Percentiles rank a stretch among this genome's conserved stretches.
Conservation (phyloP, 2,888 invertebrate species). For the Synanthedon formicaeformis region DNA sequence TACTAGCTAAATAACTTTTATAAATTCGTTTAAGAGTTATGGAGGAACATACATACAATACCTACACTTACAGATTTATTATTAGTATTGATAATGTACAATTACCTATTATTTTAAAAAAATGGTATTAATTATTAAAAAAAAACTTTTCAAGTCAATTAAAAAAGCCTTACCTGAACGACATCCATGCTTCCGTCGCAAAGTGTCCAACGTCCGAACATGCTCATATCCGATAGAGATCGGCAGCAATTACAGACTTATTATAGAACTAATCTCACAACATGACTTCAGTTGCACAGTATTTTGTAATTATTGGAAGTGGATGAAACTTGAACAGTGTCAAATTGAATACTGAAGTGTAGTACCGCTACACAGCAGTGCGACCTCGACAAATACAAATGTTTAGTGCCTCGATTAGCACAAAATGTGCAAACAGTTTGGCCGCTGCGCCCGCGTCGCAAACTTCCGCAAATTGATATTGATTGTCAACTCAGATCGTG, state of each 20-base stretch:
- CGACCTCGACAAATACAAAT: conserved; percentile 41
- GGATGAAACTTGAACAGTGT: background rate
- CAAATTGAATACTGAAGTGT: conserved; percentile 8
- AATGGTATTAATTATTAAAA: too few relatives aligned
- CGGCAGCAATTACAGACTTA: background rate
- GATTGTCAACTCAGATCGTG: conserved; percentile 37
- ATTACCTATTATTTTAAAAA: too few relatives aligned
- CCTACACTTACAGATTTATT: too few relatives aligned
- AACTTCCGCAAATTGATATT: conserved; percentile 44
- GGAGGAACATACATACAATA: too few relatives aligned
- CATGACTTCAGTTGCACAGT: background rate
- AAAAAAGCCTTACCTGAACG: conserved; percentile 38
- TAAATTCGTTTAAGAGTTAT: too few relatives aligned
- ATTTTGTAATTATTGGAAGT: background rate
- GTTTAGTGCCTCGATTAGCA: conserved; percentile 67
- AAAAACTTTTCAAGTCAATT: too few relatives aligned
- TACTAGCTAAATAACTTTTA: too few relatives aligned
- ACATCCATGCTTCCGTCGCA: conserved; percentile 45
- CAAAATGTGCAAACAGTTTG: conserved; percentile 54
- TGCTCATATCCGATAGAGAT: conserved; percentile 22
- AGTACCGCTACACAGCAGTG: conserved; percentile 42
- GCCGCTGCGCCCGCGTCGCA: conserved; percentile 16
- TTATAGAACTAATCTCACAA: background rate
- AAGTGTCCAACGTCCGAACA: conserved; percentile 51
- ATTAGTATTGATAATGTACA: too few relatives aligned